phyloP scores from a whole-genome alignment of 1,140 invertebrate genomes.

The Uloborus diversus region DNA sequence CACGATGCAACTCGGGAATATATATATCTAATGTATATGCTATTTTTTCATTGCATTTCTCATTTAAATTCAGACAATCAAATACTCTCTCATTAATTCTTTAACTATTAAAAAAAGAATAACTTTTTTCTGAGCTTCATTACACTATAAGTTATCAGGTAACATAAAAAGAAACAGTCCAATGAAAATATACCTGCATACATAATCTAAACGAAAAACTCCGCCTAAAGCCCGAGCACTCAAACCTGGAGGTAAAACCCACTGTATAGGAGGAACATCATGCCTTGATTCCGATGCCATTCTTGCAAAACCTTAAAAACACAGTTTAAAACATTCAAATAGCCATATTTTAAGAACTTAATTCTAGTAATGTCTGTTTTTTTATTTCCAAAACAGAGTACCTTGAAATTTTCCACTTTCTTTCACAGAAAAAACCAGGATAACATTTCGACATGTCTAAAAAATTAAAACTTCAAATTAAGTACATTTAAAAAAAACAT shows the following conservation, averaged over 20 bases:
- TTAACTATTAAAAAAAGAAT: too few species aligned
- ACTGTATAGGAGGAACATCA: constrained; percentile 87
- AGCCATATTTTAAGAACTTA: too few species aligned
- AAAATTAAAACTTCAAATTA: background rate
- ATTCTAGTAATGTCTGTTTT: background rate
- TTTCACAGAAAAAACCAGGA: constrained; percentile 96
- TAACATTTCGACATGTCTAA: constrained; percentile 87
- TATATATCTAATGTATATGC: too few species aligned
- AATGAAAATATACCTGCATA: constrained; percentile 73
- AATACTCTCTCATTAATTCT: too few species aligned
- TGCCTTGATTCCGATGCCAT: constrained; percentile 86
- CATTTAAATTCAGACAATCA: too few species aligned
- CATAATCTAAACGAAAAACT: constrained; percentile 96
- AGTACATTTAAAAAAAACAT: background rate
- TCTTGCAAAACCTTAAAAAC: constrained; percentile 84
- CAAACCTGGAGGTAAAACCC: constrained; percentile 95
- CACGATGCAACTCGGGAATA: too few species aligned
- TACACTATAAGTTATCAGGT: background rate
- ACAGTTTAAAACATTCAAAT: background rate
- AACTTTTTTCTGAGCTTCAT: too few species aligned
- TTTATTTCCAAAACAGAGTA: constrained; percentile 58
- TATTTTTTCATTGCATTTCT: too few species aligned
- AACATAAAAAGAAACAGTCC: background rate
- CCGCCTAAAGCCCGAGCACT: constrained; percentile 92
- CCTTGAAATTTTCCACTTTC: constrained; percentile 89